These are phyloP conservation scores for Callocephalon fimbriatum DNA, from an alignment of 2,113 vertebrate species.

Conservation along the genomic window DNA sequence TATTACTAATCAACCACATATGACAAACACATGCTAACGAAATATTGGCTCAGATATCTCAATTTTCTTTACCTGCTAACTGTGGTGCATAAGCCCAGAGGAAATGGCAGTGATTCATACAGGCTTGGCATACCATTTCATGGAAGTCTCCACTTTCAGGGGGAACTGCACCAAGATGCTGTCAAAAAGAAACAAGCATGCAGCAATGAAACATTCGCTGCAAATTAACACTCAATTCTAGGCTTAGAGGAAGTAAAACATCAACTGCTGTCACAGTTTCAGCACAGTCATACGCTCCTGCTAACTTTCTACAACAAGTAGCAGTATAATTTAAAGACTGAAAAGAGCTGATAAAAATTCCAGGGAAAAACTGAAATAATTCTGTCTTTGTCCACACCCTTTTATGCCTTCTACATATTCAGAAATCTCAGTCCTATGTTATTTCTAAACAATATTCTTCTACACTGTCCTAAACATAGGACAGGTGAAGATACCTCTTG, in stretches of 20 bases:
- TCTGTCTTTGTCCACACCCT: neutral
- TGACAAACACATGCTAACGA: neutral
- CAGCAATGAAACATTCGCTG: neutral
- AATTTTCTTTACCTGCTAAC: slow-evolving; percentile 80
- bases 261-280: neutral
- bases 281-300: neutral
- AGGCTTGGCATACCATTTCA: slow-evolving; percentile 93
- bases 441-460: neutral
- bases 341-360: neutral
- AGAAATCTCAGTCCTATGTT: neutral
- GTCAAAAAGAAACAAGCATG: neutral
- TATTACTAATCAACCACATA: neutral
- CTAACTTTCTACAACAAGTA: neutral
- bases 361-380: neutral
- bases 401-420: neutral
- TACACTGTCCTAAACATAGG: neutral
- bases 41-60: neutral
- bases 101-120: slow-evolving; percentile 90
- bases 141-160: slow-evolving; percentile 89
- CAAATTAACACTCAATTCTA: neutral
- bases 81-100: slow-evolving; percentile 88
- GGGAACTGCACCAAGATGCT: slow-evolving; percentile 88
- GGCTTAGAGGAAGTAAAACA: neutral
- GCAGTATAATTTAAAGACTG: neutral
- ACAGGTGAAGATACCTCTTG: neutral